A percentile compares a stretch with the other conserved stretches of the same genome.
Conservation (phyloP, 2,797 vertebrate species). For the Hemibagrus guttatus region DNA sequence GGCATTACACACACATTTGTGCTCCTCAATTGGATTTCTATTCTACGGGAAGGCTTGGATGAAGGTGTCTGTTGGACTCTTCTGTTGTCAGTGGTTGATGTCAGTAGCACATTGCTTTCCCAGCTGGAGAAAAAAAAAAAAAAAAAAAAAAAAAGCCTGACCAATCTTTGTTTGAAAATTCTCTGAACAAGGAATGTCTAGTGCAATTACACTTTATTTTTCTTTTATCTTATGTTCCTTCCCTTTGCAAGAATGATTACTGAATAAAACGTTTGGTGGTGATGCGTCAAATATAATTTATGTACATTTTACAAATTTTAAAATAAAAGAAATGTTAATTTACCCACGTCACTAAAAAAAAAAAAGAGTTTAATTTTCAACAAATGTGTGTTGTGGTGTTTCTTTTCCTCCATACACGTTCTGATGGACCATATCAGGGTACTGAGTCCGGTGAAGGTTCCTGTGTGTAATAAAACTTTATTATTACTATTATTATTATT, state of each 20-base stretch:
- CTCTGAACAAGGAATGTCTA: conserved; percentile 78
- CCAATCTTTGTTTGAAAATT: conserved; percentile 75
- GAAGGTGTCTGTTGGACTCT: conserved; percentile 72
- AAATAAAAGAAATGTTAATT: conserved; percentile 76
- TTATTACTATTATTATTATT: neutral
- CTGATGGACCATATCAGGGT: neutral
- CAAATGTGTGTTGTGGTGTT: conserved; percentile 59
- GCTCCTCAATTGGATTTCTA: conserved; percentile 71
- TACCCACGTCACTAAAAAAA: conserved; percentile 68
- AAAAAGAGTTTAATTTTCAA: conserved; percentile 66
- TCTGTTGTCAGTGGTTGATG: conserved; percentile 77
- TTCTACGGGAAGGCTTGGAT: conserved; percentile 69
- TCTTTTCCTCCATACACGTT: conserved; percentile 45
- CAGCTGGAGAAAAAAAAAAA: conserved; percentile 62
- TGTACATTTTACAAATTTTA: conserved; percentile 82
- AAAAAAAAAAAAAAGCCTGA: conserved; percentile 65
- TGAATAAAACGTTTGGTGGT: conserved; percentile 74
- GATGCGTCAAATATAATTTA: conserved; percentile 79
- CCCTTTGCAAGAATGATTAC: conserved; percentile 68
- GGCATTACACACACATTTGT: conserved; percentile 57
- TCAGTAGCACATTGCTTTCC: conserved; percentile 81
- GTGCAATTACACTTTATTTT: conserved; percentile 57
- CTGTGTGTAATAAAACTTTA: neutral
- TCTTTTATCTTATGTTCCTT: conserved; percentile 62
- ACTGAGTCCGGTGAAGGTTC: conserved; percentile 40